Conservation (phyloP, 2,888 invertebrate genomes). For the Drosophila anomalata region DNA sequence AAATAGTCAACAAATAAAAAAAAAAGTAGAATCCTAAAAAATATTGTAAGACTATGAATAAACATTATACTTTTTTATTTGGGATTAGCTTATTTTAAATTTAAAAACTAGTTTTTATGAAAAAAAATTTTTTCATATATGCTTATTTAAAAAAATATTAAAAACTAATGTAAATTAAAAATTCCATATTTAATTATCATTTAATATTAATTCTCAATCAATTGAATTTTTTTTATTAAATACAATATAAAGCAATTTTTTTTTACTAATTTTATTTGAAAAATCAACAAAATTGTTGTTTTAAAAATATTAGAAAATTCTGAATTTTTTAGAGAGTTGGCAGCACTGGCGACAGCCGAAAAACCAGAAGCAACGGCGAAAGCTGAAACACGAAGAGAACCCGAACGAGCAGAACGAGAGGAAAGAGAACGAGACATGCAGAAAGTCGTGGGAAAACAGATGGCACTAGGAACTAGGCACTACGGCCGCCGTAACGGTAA, state of each 20-base stretch:
- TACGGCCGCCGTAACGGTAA: slow-evolving; percentile 2
- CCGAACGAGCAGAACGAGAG: background rate
- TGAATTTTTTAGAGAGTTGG: background rate
- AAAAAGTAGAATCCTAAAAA: no score
- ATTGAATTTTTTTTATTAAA: no score
- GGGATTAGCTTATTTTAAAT: background rate
- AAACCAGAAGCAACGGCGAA: background rate
- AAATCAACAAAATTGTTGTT: background rate
- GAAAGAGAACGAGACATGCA: slow-evolving; percentile 12
- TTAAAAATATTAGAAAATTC: background rate
- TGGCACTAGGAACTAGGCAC: background rate
- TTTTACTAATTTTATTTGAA: background rate
- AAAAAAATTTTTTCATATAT: no score
- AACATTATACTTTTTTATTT: background rate
- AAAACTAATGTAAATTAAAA: no score
- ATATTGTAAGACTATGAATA: no score
- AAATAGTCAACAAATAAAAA: no score
- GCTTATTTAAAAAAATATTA: no score
- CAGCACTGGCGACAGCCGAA: slow-evolving; percentile 12
- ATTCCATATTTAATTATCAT: no score
- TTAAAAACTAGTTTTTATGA: background rate
- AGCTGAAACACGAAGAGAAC: slow-evolving; percentile 5
- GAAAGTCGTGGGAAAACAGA: slow-evolving; percentile 17
- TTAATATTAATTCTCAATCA: no score
- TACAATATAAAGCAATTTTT: no score